phyloP scores from a whole-genome alignment of 2,113 vertebrate genomes.

The Porphyrio hochstetteri region DNA sequence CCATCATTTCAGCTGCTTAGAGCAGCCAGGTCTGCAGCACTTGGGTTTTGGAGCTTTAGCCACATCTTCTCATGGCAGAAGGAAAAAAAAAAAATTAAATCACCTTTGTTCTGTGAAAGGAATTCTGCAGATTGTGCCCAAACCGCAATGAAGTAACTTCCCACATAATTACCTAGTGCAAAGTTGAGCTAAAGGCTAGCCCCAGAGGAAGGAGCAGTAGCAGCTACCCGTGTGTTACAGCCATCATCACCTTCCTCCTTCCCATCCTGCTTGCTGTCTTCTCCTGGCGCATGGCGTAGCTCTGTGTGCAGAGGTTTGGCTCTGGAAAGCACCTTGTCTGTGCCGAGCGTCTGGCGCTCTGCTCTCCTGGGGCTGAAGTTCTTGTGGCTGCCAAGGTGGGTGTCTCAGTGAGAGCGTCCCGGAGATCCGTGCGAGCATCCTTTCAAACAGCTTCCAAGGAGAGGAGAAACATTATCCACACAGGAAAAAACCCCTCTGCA shows the following conservation, averaged over 20 bases:
- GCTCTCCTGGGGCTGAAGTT: neutral
- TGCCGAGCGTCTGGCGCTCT: rapidly evolving
- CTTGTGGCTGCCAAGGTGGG: neutral
- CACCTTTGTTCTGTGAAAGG: neutral
- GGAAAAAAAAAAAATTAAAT: neutral
- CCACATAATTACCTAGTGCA: neutral
- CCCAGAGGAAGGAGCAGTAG: neutral
- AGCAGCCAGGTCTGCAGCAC: neutral
- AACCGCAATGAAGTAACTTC: neutral
- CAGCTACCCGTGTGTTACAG: neutral
- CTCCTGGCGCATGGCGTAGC: rapidly evolving
- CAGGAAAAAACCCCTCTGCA: rapidly evolving
- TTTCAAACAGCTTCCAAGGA: neutral
- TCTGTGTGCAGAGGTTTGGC: rapidly evolving
- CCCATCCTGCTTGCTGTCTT: neutral
- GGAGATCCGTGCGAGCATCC: neutral
- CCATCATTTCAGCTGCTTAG: neutral
- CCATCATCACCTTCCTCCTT: neutral
- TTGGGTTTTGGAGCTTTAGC: neutral
- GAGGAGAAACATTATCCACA: neutral
- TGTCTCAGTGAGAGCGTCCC: neutral
- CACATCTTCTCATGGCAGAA: neutral
- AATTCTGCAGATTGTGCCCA: neutral
- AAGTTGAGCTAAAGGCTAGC: neutral
- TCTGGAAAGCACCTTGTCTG: neutral